Base-by-base conservation (phyloP, 2,888 invertebrate genomes). In the Tiphia femorata region DNA sequence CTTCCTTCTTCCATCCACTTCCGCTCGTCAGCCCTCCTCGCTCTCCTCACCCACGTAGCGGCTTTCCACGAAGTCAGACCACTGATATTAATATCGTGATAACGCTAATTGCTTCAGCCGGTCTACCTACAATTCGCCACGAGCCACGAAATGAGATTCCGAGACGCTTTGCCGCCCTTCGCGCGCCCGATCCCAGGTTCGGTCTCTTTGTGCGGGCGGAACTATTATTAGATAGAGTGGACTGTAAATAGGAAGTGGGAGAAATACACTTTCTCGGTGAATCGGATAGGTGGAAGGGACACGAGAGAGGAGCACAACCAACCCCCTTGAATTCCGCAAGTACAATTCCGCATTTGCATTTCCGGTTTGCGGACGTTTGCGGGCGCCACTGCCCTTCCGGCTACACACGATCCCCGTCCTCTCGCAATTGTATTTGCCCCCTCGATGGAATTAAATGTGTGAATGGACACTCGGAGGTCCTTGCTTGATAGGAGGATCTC, bases 11-110 rank as follows among this genome's bases (percentile, higher is more conserved):
- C 14, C 30, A 48, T 40, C 17, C 49, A 52, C 43, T 41, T 27
- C 27, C 38, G 41, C 35, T n/a, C 21, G 19, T 30, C 33, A 40
- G 12, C 43, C 20, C 35, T 7, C 19, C 12, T 17, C 27, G 27
- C 25, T 48, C 43, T 27, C 49, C 40, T 41, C 23, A 17, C 1
- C 17, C 10, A 25, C 37, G 25, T 25, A 27, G 20, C 47, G 33
- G 25, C 27, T 12, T 40, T 41, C 46, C 19, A 12, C 27, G 21
- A 7, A 49, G 49, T 14, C 49, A 46, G 40, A 58, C 42, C 52
- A 51, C 55, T 57, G 63, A 72, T 73, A 69, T 74, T 74, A 76
- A 71, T 72, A 72, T 64, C 65, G 52, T 55, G 72, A 72, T 72
- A 71, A 72, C 52, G 64, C 59, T 71, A 73, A 75, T 76, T 71